Conservation (phyloP, 2,797 vertebrate species). For the Tadarida brasiliensis region DNA sequence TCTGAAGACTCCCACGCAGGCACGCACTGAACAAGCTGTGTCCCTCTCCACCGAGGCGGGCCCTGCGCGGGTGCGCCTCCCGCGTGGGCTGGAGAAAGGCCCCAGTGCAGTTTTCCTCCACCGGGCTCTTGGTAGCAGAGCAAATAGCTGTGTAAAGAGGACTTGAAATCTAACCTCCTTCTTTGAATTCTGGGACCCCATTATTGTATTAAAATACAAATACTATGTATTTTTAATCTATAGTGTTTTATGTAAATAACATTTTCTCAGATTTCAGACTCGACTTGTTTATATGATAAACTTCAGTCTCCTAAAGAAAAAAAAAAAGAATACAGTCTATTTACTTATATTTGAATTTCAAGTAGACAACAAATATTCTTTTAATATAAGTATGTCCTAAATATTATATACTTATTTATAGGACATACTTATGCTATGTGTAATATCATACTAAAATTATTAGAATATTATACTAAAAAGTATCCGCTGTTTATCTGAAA, state of each 20-base stretch:
- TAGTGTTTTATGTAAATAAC: not conserved
- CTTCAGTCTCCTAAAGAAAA: not conserved
- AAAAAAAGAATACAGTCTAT: not conserved
- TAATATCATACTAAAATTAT: not conserved
- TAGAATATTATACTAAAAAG: constrained; percentile 32
- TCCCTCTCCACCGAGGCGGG: not conserved
- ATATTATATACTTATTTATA: constrained; percentile 18
- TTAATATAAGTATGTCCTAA: not conserved
- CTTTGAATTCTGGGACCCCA: not conserved
- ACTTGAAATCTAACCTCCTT: not conserved
- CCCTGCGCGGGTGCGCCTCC: not conserved
- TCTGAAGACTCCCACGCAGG: not conserved
- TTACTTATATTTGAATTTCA: constrained; percentile 36
- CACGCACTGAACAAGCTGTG: accelerated
- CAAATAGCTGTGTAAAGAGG: accelerated
- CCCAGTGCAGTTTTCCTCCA: too few species aligned
- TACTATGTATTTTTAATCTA: not conserved
- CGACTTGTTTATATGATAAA: not conserved
- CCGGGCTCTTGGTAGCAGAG: not conserved
- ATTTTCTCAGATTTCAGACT: not conserved
- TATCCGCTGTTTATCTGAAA: constrained; percentile 22
- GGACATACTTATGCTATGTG: not conserved
- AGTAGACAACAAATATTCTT: constrained; percentile 54
- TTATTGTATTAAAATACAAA: too few species aligned
- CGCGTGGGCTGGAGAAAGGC: too few species aligned